Conservation (phyloP, 2,113 vertebrate genomes). For the Glareola pratincola region DNA sequence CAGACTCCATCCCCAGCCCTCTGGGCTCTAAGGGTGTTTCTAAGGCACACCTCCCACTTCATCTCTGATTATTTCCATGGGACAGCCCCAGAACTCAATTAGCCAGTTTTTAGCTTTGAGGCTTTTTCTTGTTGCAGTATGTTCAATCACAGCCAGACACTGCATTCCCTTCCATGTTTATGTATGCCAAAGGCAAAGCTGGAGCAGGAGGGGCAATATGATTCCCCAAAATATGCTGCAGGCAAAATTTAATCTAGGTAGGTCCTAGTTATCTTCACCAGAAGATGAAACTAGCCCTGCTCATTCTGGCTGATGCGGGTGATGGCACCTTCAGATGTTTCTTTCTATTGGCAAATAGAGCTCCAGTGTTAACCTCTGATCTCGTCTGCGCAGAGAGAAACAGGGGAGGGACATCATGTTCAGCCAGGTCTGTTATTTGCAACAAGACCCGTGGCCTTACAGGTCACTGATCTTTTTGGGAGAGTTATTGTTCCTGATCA, state of each 20-base stretch:
- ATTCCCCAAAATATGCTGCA: neutral
- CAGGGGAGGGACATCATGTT: neutral
- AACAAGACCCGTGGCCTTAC: neutral
- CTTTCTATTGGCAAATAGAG: neutral
- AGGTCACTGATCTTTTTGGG: neutral
- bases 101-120: neutral
- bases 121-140: neutral
- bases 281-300: neutral
- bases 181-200: neutral
- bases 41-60: neutral
- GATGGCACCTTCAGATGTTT: neutral
- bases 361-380: neutral
- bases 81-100: neutral
- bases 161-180: neutral
- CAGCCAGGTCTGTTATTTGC: neutral
- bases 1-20: neutral
- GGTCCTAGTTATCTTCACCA: neutral
- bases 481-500: neutral
- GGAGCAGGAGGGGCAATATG: neutral
- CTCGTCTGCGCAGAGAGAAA: neutral
- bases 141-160: neutral
- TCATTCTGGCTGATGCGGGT: neutral
- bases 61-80: neutral
- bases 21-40: neutral
- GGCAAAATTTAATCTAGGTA: neutral